Evolutionary conservation across 2,113 vertebrate species (phyloP).

Genomic region (Tauraco erythrolophus): DNA sequence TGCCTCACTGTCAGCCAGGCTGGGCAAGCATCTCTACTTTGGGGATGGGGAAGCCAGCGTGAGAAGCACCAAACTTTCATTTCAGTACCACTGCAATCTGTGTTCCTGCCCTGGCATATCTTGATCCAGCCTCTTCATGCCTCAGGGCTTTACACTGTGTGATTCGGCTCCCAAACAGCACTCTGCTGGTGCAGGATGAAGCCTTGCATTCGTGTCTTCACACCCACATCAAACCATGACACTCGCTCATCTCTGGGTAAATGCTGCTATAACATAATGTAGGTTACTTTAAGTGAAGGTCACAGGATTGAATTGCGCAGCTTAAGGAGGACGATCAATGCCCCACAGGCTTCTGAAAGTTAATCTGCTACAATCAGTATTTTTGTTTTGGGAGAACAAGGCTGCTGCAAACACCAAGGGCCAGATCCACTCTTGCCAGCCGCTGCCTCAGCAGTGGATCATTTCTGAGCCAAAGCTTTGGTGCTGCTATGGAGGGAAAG

Average conservation of each 20-base stretch:
- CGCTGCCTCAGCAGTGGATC: not conserved
- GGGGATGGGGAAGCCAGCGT: not conserved
- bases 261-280: accelerated
- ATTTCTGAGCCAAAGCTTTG: not conserved
- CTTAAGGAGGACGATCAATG: not conserved
- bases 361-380: not conserved
- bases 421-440: not conserved
- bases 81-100: not conserved
- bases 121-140: not conserved
- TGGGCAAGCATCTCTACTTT: not conserved
- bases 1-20: not conserved
- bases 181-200: not conserved
- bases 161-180: not conserved
- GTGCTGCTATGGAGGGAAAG: not conserved
- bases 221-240: too few relatives aligned
- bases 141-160: not conserved
- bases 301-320: not conserved
- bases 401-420: not conserved
- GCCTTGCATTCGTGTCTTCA: not conserved
- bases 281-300: not conserved
- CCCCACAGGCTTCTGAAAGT: not conserved
- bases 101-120: not conserved
- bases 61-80: not conserved
- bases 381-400: not conserved
- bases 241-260: not conserved